These are phyloP conservation scores for Circaetus cinerascens DNA, from an alignment of 2,113 vertebrate species.

Conservation along the genomic window DNA sequence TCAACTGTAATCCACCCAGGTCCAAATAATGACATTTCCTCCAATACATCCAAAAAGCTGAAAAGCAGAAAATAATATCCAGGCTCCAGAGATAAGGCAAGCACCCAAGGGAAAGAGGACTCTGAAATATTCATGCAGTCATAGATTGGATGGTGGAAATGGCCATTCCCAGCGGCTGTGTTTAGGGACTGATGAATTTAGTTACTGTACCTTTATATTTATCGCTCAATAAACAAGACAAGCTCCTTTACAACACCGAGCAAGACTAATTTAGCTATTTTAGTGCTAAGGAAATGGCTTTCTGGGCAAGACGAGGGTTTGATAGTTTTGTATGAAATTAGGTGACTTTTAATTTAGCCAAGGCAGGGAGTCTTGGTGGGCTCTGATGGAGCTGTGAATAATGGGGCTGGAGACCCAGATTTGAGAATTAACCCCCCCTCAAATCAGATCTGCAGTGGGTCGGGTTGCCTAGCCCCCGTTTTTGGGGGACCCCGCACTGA, in stretches of 20 bases:
- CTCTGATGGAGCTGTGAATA: not conserved
- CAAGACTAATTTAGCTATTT: constrained; percentile 52
- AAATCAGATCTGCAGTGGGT: not conserved
- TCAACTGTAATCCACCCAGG: constrained; percentile 60
- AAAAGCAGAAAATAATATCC: constrained; percentile 68
- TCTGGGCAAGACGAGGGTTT: not conserved
- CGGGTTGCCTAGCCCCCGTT: accelerated
- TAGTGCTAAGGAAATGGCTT: not conserved
- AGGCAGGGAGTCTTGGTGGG: accelerated
- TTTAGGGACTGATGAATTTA: constrained; percentile 66
- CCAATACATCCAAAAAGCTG: constrained; percentile 56
- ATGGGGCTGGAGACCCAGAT: not conserved
- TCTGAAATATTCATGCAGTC: constrained; percentile 62
- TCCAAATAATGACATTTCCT: constrained; percentile 67
- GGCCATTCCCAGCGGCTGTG: constrained; percentile 18
- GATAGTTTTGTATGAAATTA: not conserved
- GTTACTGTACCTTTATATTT: constrained; percentile 61
- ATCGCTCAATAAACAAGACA: constrained; percentile 64
- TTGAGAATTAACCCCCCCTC: not conserved
- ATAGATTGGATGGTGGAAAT: constrained; percentile 51
- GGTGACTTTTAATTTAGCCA: not conserved
- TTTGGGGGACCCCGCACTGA: not conserved
- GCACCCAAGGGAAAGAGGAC: constrained; percentile 15
- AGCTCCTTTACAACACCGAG: not conserved
- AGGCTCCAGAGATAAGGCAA: constrained; percentile 58